Percentiles rank a stretch among this genome's conserved stretches.
phyloP scores from a whole-genome alignment of 2,113 vertebrate species.

The Orientallactaga bullata region DNA sequence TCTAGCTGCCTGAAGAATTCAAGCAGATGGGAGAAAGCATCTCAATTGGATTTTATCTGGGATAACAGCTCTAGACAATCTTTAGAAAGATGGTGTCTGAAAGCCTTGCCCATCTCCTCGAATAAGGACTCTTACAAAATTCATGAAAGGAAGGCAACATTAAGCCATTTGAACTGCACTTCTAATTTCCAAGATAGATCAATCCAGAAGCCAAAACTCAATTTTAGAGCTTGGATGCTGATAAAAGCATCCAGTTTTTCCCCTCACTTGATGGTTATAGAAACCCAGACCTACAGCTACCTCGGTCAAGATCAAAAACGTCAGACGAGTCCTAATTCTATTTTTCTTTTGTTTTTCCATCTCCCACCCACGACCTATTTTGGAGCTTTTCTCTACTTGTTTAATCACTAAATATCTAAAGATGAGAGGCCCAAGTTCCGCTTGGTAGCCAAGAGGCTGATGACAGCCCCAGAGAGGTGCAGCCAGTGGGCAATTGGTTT shows the following conservation, averaged over 20 bases:
- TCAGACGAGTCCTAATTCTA: neutral
- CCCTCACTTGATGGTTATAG: neutral
- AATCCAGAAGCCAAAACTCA: neutral
- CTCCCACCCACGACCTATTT: neutral
- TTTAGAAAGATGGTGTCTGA: conserved; percentile 38
- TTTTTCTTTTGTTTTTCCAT: neutral
- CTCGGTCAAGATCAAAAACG: neutral
- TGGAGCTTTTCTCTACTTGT: neutral
- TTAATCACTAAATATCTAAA: conserved; percentile 18
- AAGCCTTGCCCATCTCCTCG: neutral
- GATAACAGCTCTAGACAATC: conserved; percentile 19
- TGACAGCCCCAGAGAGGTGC: neutral
- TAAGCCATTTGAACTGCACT: conserved; percentile 52
- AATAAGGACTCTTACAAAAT: conserved; percentile 26
- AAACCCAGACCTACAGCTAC: neutral
- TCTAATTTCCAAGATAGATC: conserved; percentile 54
- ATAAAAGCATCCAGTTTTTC: neutral
- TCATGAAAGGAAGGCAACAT: conserved; percentile 20
- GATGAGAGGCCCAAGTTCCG: neutral
- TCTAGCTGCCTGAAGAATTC: neutral
- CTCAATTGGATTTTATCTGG: conserved; percentile 51
- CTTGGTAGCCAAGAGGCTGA: neutral
- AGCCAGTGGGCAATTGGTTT: neutral
- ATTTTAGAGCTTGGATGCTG: neutral
- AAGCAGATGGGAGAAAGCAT: conserved; percentile 16